Percentiles rank a stretch among this genome's conserved stretches.
Conservation (phyloP, 1,140 invertebrate species). For the Mizuhopecten yessoensis region DNA sequence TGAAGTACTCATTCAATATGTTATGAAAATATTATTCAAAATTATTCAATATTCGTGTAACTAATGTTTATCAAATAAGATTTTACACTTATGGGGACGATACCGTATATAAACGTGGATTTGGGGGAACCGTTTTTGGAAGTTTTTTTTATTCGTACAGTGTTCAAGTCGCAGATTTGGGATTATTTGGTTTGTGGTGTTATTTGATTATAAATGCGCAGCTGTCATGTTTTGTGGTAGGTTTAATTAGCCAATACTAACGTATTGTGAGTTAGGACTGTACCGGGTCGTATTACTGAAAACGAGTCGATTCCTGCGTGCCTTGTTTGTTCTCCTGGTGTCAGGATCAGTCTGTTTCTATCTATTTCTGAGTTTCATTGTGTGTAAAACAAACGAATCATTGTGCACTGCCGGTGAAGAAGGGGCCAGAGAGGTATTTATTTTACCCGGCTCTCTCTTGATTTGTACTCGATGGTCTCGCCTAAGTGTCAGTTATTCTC, state of each 20-base stretch:
- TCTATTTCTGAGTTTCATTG: slow-evolving; percentile 14
- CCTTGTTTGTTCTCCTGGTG: neutral
- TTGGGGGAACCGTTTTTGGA: too few species aligned
- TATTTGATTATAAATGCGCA: too few species aligned
- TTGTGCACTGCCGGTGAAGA: neutral
- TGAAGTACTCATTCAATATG: too few species aligned
- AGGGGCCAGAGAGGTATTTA: too few species aligned
- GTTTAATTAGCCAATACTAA: neutral
- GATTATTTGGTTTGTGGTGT: too few species aligned
- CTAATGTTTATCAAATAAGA: too few species aligned
- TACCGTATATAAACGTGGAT: too few species aligned
- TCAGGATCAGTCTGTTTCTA: slow-evolving; percentile 17
- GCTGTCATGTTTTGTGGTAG: neutral
- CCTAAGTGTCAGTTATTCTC: neutral
- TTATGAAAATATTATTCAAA: too few species aligned
- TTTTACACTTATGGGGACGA: too few species aligned
- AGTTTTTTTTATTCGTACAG: too few species aligned
- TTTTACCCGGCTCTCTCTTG: neutral
- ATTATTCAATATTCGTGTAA: too few species aligned
- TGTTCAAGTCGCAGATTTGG: too few species aligned
- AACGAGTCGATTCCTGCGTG: neutral
- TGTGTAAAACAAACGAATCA: neutral
- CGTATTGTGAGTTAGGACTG: neutral
- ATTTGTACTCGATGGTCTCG: neutral
- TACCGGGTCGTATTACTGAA: slow-evolving; percentile 16